These are phyloP conservation scores for Uropetala carovei DNA, from an alignment of 2,888 invertebrate species.

Conservation along the genomic window DNA sequence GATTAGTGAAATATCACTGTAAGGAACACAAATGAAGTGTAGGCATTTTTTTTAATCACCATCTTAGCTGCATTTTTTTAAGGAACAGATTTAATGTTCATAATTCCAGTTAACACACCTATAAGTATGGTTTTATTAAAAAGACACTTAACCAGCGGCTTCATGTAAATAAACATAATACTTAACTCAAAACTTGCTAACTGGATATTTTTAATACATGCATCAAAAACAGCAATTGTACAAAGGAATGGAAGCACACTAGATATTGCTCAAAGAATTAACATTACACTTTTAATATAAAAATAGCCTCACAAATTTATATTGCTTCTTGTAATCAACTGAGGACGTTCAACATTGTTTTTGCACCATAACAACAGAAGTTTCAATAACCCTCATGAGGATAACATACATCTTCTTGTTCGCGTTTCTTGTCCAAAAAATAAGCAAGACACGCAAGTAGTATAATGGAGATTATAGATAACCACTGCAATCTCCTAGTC, in stretches of 20 bases:
- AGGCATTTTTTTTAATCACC: neutral
- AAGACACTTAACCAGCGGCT: conserved; percentile 4
- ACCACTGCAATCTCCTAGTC: conserved; percentile 67
- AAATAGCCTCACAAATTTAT: conserved; percentile 61
- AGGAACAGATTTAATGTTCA: neutral
- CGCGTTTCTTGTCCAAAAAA: conserved; percentile 38
- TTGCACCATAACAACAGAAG: neutral
- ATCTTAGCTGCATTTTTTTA: neutral
- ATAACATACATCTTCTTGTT: conserved; percentile 36
- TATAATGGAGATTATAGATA: conserved; percentile 18
- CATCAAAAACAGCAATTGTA: conserved; percentile 24
- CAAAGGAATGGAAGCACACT: conserved; percentile 61
- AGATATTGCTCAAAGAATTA: conserved; percentile 59
- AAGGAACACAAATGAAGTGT: neutral
- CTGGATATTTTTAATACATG: conserved; percentile 40
- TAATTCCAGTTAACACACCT: conserved; percentile 31
- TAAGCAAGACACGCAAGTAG: conserved; percentile 28
- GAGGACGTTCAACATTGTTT: conserved; percentile 26
- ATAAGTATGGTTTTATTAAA: conserved; percentile 16
- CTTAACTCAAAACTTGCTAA: conserved; percentile 33
- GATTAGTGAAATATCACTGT: neutral
- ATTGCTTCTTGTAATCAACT: conserved; percentile 54
- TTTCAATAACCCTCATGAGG: neutral
- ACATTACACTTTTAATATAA: conserved; percentile 49
- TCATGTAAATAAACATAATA: conserved; percentile 43